These are phyloP conservation scores for Diadegma fenestrale DNA, from an alignment of 2,888 invertebrate species.

Conservation along the genomic window DNA sequence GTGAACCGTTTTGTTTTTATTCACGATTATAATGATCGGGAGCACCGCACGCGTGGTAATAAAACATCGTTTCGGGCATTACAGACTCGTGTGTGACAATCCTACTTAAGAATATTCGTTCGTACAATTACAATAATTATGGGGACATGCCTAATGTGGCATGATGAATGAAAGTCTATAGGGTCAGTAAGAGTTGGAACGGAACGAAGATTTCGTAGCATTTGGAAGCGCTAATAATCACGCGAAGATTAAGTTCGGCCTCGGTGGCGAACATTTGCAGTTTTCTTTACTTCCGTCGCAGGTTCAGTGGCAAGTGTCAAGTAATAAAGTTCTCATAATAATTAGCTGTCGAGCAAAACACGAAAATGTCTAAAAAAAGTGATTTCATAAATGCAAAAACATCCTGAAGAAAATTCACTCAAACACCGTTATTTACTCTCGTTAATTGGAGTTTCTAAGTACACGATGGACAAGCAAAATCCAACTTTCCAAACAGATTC, in stretches of 20 bases:
- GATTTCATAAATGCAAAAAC: conserved; percentile 39
- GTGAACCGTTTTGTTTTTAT: conserved; percentile 9
- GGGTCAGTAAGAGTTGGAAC: neutral
- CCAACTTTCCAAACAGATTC: conserved; percentile 27
- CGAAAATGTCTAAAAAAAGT: conserved; percentile 37
- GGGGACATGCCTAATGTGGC: neutral
- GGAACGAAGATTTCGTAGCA: neutral
- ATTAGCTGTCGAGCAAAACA: conserved; percentile 41
- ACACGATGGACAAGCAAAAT: conserved; percentile 29
- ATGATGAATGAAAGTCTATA: neutral
- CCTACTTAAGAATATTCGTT: conserved; percentile 8
- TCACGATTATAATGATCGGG: neutral
- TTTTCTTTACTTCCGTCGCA: conserved; percentile 6
- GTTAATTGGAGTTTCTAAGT: conserved; percentile 34
- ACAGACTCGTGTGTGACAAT: neutral
- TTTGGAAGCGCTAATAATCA: conserved; percentile 2
- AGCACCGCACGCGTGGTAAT: neutral
- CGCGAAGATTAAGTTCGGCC: neutral
- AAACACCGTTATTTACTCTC: conserved; percentile 13
- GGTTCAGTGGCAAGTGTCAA: conserved; percentile 41
- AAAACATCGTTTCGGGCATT: conserved; percentile 8
- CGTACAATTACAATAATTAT: conserved; percentile 11
- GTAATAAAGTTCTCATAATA: conserved; percentile 51
- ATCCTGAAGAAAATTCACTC: conserved; percentile 13
- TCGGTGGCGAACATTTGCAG: neutral